Conservation (phyloP, 2,113 vertebrate species). For the Lophochroa leadbeateri region DNA sequence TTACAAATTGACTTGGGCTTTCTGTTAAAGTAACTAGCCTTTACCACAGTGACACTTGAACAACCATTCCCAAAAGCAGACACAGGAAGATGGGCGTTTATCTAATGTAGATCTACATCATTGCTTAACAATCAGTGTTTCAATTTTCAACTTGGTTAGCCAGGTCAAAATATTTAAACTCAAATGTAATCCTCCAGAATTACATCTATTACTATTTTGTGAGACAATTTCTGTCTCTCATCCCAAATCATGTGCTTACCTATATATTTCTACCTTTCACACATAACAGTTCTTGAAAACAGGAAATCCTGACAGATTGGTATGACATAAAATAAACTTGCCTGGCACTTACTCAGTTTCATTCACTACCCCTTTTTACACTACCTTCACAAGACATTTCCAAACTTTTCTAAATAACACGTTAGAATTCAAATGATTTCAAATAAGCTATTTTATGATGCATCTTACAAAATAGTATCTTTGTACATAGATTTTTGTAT, state of each 20-base stretch:
- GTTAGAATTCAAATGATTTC: neutral
- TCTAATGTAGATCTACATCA: slow-evolving; percentile 12
- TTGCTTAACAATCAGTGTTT: neutral
- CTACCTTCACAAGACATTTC: neutral
- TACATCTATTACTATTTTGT: neutral
- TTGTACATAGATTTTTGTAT: neutral
- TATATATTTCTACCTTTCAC: neutral
- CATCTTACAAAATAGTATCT: neutral
- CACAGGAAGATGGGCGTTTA: slow-evolving; percentile 19
- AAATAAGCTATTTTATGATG: neutral
- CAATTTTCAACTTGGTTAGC: neutral
- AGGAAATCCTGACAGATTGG: slow-evolving; percentile 4
- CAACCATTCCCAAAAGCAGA: slow-evolving; percentile 40
- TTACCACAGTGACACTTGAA: slow-evolving; percentile 46
- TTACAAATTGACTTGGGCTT: slow-evolving; percentile 46
- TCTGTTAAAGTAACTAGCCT: slow-evolving; percentile 44
- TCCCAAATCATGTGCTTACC: neutral
- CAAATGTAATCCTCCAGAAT: neutral
- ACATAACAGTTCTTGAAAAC: neutral
- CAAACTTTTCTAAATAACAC: neutral
- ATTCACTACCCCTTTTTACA: neutral
- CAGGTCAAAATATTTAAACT: slow-evolving; percentile 25
- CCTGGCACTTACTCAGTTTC: neutral
- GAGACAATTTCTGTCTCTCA: slow-evolving; percentile 3
- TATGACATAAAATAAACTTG: neutral